Evolutionary conservation across 2,113 vertebrate species (phyloP).

Genomic region (Athene noctua): DNA sequence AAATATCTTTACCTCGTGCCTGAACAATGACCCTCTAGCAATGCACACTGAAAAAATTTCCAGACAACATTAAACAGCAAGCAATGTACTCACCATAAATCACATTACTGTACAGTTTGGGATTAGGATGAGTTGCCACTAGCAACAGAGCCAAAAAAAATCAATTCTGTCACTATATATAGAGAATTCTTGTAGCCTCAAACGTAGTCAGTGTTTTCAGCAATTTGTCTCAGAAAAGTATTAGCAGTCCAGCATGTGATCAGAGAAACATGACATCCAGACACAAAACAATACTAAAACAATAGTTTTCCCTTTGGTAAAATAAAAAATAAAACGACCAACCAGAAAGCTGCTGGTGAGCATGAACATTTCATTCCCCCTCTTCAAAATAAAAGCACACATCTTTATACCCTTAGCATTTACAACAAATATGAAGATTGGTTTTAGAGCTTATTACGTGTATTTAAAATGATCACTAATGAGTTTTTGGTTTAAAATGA

Average conservation of each 20-base stretch:
- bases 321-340: neutral
- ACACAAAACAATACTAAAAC: neutral
- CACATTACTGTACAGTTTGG: constrained; percentile 13
- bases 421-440: neutral
- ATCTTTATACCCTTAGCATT: neutral
- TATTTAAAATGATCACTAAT: neutral
- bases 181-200: constrained; percentile 7
- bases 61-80: neutral
- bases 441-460: neutral
- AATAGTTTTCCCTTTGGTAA: neutral
- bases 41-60: neutral
- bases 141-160: constrained; percentile 49
- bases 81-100: neutral
- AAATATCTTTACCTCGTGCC: neutral
- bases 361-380: neutral
- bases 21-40: neutral
- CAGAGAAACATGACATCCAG: neutral
- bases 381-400: neutral
- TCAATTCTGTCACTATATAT: constrained; percentile 13
- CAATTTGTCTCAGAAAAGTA: constrained; percentile 16
- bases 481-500: neutral
- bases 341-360: neutral
- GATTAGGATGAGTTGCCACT: constrained; percentile 59
- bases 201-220: neutral
- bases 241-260: neutral